A percentile compares a stretch with the other conserved stretches of the same genome.
These are phyloP conservation scores for Saguinus midas DNA, from an alignment of 2,113 vertebrate species.

Conservation along the genomic window DNA sequence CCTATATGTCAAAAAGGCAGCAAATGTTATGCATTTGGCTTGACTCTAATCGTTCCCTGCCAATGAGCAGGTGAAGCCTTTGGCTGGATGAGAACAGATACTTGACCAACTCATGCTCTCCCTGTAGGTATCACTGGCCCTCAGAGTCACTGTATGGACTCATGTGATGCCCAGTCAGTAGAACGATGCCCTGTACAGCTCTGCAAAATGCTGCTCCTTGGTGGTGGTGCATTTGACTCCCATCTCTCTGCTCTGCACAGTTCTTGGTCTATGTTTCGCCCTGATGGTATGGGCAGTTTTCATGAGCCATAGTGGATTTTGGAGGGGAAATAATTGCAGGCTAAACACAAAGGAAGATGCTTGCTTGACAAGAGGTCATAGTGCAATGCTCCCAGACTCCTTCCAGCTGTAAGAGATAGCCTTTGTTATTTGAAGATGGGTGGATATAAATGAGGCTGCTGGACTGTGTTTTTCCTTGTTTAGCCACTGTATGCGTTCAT, in stretches of 20 bases:
- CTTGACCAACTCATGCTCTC: background rate
- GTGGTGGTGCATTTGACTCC: background rate
- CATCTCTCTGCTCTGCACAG: background rate
- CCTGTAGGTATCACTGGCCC: background rate
- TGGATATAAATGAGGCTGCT: background rate
- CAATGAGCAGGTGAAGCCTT: background rate
- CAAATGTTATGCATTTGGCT: background rate
- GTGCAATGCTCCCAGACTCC: background rate
- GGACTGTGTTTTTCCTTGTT: background rate
- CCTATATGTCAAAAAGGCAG: background rate
- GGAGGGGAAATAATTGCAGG: background rate
- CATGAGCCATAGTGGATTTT: background rate
- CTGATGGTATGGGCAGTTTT: background rate
- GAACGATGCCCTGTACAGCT: background rate
- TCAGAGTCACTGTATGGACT: background rate
- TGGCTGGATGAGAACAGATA: background rate
- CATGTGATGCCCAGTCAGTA: background rate
- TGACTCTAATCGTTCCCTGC: background rate
- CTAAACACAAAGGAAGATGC: background rate
- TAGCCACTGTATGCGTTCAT: fast-evolving
- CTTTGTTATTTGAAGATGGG: background rate
- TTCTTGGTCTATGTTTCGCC: background rate
- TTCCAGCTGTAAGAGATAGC: background rate
- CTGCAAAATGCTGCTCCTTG: background rate
- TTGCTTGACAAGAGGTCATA: background rate